Percentiles rank a stretch among this genome's conserved stretches.
Conservation (phyloP, 1,140 invertebrate genomes). For the Trachymyrmex cornetzi region DNA sequence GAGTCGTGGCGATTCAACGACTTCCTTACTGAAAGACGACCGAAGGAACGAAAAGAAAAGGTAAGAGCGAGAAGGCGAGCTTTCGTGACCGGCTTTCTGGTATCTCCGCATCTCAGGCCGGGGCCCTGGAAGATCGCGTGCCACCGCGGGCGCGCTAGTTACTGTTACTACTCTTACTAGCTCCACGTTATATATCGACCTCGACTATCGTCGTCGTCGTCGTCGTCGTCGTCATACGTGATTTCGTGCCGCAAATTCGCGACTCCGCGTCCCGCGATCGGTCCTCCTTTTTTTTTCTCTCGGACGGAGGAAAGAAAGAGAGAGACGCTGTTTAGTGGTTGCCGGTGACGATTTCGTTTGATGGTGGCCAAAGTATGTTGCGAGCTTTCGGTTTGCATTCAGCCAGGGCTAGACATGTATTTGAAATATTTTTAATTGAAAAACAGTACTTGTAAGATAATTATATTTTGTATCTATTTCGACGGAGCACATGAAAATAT, state of each 20-base stretch:
- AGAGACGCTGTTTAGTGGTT: neutral
- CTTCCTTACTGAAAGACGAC: neutral
- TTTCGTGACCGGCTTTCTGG: conserved; percentile 82
- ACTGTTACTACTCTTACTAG: conserved; percentile 76
- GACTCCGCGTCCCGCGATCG: conserved; percentile 30
- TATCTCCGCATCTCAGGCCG: conserved; percentile 83
- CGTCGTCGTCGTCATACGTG: conserved; percentile 32
- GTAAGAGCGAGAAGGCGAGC: conserved; percentile 65
- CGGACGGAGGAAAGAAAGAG: neutral
- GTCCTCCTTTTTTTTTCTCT: conserved; percentile 59
- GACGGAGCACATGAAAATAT: no score
- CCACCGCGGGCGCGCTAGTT: conserved; percentile 76
- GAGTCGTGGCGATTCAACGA: conserved; percentile 16
- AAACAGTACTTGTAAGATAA: no score
- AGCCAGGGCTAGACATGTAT: no score
- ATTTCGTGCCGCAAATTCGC: conserved; percentile 43
- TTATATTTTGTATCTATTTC: no score
- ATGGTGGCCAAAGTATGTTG: neutral
- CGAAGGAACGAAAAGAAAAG: conserved; percentile 4
- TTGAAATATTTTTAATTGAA: no score
- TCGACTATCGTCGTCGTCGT: conserved; percentile 4
- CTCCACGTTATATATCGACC: conserved; percentile 79
- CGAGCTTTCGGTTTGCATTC: neutral
- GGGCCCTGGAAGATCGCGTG: conserved; percentile 83
- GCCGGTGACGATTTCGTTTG: neutral